These are phyloP conservation scores for Poicephalus meyeri DNA, from an alignment of 2,113 vertebrate genomes.

Conservation along the genomic window DNA sequence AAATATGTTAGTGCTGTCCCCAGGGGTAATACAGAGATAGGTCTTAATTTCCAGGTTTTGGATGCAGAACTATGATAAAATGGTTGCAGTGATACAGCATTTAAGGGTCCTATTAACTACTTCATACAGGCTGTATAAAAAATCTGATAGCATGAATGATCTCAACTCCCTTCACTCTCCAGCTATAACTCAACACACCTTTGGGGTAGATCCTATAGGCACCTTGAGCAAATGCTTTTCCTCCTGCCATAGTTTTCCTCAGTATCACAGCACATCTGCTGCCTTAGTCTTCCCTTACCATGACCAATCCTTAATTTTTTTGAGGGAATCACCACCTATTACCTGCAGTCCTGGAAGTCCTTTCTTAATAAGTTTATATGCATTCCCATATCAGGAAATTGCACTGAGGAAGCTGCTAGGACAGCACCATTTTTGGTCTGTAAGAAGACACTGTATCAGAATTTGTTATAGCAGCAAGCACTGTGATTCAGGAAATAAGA, in stretches of 20 bases:
- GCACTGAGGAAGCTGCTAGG: neutral
- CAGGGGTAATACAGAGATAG: neutral
- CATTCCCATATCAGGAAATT: neutral
- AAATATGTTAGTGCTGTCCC: neutral
- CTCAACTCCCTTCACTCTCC: neutral
- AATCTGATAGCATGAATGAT: neutral
- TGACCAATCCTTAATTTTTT: neutral
- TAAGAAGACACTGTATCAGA: neutral
- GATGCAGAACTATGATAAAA: neutral
- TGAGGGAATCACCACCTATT: neutral
- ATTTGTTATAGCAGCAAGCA: neutral
- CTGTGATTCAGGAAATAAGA: neutral
- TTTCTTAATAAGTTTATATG: neutral
- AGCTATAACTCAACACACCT: neutral
- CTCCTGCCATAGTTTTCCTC: neutral
- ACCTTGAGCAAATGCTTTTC: neutral
- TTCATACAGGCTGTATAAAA: neutral
- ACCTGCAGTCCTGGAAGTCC: neutral
- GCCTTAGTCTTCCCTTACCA: neutral
- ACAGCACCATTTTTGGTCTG: neutral
- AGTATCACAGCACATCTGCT: neutral
- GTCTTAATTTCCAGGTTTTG: neutral
- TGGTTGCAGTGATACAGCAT: accelerated
- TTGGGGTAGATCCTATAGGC: neutral
- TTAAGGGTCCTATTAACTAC: neutral